Base-by-base conservation (phyloP, 2,797 vertebrate genomes). In the Sebastes iracundus region DNA sequence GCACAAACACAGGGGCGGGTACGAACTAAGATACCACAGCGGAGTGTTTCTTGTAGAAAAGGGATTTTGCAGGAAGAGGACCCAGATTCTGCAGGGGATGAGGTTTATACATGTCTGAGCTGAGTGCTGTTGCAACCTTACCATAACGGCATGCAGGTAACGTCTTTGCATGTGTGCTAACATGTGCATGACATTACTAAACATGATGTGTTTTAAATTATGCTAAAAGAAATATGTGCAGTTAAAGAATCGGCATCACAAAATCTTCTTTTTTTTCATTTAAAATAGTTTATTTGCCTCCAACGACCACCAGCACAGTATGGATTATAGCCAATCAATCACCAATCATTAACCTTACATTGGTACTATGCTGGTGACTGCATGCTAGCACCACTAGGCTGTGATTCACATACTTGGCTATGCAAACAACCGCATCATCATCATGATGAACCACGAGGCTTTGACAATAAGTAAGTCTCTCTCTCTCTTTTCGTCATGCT, bases 101-200 rank as follows among this genome's bases (percentile, higher is more conserved):
- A 82, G n/a, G 42, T 68, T 80, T 6, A 73, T 23, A 42, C 63
- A 49, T 59, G 70, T 77, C 65, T 74, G 61, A 86, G 22, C 56
- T 4, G 61, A 72, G 30, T 30, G 32, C 18, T 49, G 9, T 60
- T 49, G 49, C 70, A 61, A 11, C 52, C 14, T 35, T 68, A 59
- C 7, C 12, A 7, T 53, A 70, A 79, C 27, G 5, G 28, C 71
- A 60, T 72, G 38, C 72, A 90, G 84, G 88, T 89, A 90, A 86
- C 1, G 4, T 65, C 16, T 70, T 67, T 70, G 25, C 58, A 11
- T 58, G 59, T 55, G 27, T 72, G 22, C 14, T 32, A 7, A 32
- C n/a, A 16, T 70, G 32, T 64, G 33, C 20, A n/a, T 74, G 27
- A 55, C n/a, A 14, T 55, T 32, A 52, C 35, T 75, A 25, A 66